Evolutionary conservation across 2,797 vertebrate species (phyloP).

Genomic region (Mycteria americana): DNA sequence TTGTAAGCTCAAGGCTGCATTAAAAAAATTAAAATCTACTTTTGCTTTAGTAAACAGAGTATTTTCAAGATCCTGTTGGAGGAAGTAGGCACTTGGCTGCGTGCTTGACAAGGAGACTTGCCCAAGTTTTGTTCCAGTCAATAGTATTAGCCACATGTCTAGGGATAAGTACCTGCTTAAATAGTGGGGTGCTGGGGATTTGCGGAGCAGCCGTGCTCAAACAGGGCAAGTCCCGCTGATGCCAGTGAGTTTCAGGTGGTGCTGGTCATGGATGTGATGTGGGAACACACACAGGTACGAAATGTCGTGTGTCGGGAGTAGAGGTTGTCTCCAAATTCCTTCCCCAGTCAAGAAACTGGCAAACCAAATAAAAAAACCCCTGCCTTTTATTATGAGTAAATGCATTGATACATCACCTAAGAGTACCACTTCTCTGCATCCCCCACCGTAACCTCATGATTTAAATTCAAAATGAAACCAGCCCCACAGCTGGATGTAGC

Average conservation of each 20-base stretch:
- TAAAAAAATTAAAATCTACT: not conserved
- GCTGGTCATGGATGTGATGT: not conserved
- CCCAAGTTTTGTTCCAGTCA: not conserved
- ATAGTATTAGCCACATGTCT: not conserved
- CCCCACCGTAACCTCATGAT: not conserved
- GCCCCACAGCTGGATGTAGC: not conserved
- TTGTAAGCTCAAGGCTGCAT: not conserved
- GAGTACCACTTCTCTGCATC: not conserved
- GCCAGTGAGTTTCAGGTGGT: not conserved
- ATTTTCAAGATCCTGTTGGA: not conserved
- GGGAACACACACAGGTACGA: not conserved
- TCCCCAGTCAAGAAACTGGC: not conserved
- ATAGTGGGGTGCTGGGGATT: not conserved
- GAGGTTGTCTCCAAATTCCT: not conserved
- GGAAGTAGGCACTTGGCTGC: not conserved
- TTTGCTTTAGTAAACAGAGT: not conserved
- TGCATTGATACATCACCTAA: not conserved
- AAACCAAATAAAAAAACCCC: not conserved
- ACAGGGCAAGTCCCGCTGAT: accelerated
- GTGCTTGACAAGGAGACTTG: not conserved
- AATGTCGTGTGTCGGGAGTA: accelerated
- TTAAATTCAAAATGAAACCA: not conserved
- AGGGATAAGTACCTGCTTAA: not conserved
- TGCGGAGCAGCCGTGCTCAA: not conserved
- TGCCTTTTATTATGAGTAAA: not conserved